phyloP scores from a whole-genome alignment of 2,888 invertebrate species.

The Malthinus flaveolus region DNA sequence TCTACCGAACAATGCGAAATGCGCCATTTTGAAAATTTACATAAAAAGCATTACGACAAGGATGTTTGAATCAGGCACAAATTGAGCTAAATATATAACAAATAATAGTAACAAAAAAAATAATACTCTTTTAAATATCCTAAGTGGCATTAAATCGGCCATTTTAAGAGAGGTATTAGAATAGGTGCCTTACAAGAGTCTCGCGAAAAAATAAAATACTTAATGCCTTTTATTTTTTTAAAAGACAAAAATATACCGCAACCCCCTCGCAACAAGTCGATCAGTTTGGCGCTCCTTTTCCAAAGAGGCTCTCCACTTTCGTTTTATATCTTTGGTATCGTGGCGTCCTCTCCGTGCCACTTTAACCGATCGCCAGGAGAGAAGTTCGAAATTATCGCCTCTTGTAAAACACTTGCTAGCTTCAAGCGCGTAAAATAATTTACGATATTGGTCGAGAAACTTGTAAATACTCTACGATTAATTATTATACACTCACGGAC shows the following conservation, averaged over 20 bases:
- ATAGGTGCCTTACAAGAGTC: slow-evolving; percentile 9
- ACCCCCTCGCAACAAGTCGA: no score
- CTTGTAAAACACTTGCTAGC: slow-evolving; percentile 6
- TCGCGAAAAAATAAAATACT: not conserved
- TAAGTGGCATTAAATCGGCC: not conserved
- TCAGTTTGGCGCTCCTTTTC: no score
- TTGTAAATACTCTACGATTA: not conserved
- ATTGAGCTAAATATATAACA: slow-evolving; percentile 7
- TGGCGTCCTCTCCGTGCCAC: no score
- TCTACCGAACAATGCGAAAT: slow-evolving; percentile 10
- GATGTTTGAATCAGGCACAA: slow-evolving; percentile 16
- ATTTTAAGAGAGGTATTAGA: slow-evolving; percentile 2
- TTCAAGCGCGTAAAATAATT: no score
- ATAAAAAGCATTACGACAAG: not conserved
- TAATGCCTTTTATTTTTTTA: not conserved
- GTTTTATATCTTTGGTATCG: not conserved
- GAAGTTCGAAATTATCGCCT: not conserved
- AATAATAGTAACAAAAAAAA: slow-evolving; percentile 8
- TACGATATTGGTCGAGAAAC: slow-evolving; percentile 22
- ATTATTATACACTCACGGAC: slow-evolving; percentile 17
- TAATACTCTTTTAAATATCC: slow-evolving; percentile 3
- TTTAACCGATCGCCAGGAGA: no score
- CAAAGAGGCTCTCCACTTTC: no score
- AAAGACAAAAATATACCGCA: not conserved
- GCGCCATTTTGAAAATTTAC: not conserved